Percentiles rank a stretch among this genome's conserved stretches.
Evolutionary conservation across 2,113 vertebrate species (phyloP).

Genomic region (Tyto alba): DNA sequence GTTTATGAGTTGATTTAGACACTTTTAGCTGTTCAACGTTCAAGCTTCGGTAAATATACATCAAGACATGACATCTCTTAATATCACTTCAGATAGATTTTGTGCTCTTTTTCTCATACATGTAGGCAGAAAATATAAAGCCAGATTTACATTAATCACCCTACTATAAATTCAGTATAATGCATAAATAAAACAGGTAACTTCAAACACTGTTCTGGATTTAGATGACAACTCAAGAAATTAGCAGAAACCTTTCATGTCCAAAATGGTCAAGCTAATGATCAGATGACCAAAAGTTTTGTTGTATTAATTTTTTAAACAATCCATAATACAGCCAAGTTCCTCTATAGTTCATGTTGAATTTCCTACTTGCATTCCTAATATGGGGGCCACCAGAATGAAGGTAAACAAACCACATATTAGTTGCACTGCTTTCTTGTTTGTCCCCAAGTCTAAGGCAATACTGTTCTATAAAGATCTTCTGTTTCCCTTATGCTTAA

Average conservation of each 20-base stretch:
- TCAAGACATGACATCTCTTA: neutral
- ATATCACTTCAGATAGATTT: neutral
- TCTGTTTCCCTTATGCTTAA: neutral
- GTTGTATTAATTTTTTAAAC: neutral
- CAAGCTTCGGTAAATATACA: neutral
- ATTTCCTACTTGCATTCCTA: neutral
- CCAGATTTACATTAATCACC: neutral
- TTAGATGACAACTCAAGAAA: neutral
- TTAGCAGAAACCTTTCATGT: neutral
- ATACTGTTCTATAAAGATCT: neutral
- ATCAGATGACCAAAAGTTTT: neutral
- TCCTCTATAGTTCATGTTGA: neutral
- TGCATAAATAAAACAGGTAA: neutral
- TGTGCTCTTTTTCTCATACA: neutral
- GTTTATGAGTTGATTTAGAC: neutral
- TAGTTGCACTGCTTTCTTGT: neutral
- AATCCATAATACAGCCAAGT: neutral
- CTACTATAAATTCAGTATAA: neutral
- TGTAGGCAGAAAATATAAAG: neutral
- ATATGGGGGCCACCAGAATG: neutral
- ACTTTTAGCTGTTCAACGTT: neutral
- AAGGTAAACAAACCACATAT: neutral
- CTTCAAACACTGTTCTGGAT: neutral
- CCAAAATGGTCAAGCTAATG: neutral
- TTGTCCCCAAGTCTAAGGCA: neutral